These are phyloP conservation scores for Bombus waltoni DNA, from an alignment of 1,140 invertebrate genomes.

Conservation along the genomic window DNA sequence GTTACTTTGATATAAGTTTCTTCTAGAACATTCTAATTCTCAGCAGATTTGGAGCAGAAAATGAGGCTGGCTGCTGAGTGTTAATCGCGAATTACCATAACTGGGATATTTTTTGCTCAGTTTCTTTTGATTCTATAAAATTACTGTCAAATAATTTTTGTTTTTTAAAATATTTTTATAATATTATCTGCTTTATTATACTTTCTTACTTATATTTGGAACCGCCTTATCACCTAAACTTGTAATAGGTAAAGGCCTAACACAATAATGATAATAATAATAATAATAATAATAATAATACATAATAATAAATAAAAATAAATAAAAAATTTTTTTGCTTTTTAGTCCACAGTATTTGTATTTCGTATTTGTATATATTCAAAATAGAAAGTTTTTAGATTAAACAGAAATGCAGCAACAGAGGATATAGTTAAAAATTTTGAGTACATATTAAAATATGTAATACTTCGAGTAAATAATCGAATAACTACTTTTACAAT, in stretches of 20 bases:
- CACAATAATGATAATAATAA: too few relatives aligned
- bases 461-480: background rate
- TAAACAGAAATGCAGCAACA: background rate
- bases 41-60: slow-evolving; percentile 29
- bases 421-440: background rate
- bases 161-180: background rate
- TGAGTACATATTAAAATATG: background rate
- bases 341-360: background rate
- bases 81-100: slow-evolving; percentile 12
- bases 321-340: too few relatives aligned
- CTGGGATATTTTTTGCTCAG: background rate
- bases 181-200: too few relatives aligned
- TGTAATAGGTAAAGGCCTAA: too few relatives aligned
- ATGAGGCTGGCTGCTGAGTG: background rate
- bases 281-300: too few relatives aligned
- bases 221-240: too few relatives aligned
- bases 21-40: background rate
- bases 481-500: background rate
- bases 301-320: too few relatives aligned
- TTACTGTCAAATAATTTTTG: background rate
- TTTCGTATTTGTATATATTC: background rate
- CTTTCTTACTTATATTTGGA: too few relatives aligned
- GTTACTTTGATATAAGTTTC: background rate
- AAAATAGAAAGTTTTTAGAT: too few relatives aligned
- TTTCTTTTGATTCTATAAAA: background rate